Percentiles rank a stretch among this genome's conserved stretches.
phyloP scores from a whole-genome alignment of 2,888 invertebrate species.

The Chesias legatella region DNA sequence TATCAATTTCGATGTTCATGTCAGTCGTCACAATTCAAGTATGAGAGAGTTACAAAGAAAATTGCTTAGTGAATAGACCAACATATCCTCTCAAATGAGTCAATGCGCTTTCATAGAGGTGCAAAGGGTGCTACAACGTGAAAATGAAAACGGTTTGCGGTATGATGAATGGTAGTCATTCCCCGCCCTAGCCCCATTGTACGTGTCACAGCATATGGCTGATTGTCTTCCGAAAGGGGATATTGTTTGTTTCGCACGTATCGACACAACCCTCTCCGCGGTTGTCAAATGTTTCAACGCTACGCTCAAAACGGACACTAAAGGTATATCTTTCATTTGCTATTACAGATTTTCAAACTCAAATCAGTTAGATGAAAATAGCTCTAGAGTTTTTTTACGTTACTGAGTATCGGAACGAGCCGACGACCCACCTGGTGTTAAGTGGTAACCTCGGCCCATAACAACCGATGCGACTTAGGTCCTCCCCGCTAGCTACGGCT shows the following conservation, averaged over 20 bases:
- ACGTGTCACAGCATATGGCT: conserved; percentile 69
- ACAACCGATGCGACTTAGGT: too few species aligned
- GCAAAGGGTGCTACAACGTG: conserved; percentile 33
- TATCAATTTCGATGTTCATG: too few species aligned
- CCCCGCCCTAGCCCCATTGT: conserved; percentile 57
- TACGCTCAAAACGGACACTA: conserved; percentile 1
- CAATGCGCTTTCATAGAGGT: not conserved
- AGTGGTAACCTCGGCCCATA: too few species aligned
- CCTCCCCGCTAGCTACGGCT: too few species aligned
- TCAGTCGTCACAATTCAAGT: too few species aligned
- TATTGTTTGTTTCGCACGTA: conserved; percentile 56
- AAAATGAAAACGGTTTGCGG: conserved; percentile 60
- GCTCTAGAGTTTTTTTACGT: too few species aligned
- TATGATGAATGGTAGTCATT: conserved; percentile 71
- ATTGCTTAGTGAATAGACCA: conserved; percentile 35
- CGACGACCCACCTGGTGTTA: too few species aligned
- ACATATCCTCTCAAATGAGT: too few species aligned
- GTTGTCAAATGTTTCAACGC: conserved; percentile 5
- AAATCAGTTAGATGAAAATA: too few species aligned
- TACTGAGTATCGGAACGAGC: too few species aligned
- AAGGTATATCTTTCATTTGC: conserved; percentile 9
- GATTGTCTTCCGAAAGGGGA: conserved; percentile 48
- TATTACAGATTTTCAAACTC: not conserved
- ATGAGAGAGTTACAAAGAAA: too few species aligned
- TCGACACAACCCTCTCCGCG: conserved; percentile 11